Percentiles rank a stretch among this genome's conserved stretches.
These are phyloP conservation scores for Nephrotoma guestfalica DNA, from an alignment of 2,888 invertebrate genomes.

Conservation along the genomic window DNA sequence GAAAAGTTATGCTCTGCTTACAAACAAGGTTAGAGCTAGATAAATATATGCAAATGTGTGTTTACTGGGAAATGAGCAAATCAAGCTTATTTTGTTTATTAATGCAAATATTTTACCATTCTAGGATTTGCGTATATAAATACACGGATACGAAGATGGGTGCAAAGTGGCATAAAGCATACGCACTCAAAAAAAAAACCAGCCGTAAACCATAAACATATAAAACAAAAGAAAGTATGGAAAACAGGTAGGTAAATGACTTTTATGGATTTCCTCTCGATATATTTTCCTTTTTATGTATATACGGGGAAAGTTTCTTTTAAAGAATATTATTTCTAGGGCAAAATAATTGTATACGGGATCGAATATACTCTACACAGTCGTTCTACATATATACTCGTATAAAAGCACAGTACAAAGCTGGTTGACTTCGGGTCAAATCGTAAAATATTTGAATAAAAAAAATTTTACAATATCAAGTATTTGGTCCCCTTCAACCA, in stretches of 20 bases:
- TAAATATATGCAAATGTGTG: no score
- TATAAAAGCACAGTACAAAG: conserved; percentile 38
- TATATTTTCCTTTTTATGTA: not conserved
- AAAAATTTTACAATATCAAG: conserved; percentile 22
- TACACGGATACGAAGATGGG: not conserved
- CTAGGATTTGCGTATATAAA: not conserved
- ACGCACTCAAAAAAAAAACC: not conserved
- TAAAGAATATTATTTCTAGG: not conserved
- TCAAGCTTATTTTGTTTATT: not conserved
- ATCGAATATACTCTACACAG: not conserved
- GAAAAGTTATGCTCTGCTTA: not conserved
- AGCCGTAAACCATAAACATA: not conserved
- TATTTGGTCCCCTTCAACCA: conserved; percentile 69
- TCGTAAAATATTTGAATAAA: conserved; percentile 19
- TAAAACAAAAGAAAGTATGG: not conserved
- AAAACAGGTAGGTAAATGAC: not conserved
- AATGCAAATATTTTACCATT: not conserved
- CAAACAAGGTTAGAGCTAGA: not conserved
- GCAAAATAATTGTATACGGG: not conserved
- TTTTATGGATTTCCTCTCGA: not conserved
- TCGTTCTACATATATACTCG: not conserved
- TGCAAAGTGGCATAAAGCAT: not conserved
- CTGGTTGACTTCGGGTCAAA: conserved; percentile 60
- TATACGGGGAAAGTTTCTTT: not conserved
- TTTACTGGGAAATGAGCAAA: not conserved